A percentile compares a stretch with the other conserved stretches of the same genome.
Evolutionary conservation across 1,140 invertebrate genomes (phyloP).

Genomic region (Eumaeus atala): DNA sequence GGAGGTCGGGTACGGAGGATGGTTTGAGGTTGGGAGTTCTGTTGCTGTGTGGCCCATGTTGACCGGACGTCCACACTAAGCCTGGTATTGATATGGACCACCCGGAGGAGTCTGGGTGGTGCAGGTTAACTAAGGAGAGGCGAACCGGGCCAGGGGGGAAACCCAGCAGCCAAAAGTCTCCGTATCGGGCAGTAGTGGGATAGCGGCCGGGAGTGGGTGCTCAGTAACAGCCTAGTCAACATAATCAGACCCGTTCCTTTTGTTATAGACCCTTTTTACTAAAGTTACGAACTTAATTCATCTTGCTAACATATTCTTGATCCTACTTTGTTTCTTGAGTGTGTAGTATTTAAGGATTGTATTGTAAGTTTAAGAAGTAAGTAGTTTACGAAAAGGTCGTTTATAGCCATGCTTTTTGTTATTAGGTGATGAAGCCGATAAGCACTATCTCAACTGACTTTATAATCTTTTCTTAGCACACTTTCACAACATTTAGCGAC

Average conservation of each 20-base stretch:
- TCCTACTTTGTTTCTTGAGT: too few species aligned
- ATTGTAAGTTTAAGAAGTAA: too few species aligned
- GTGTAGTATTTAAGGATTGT: too few species aligned
- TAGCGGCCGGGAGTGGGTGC: too few species aligned
- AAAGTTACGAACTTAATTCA: too few species aligned
- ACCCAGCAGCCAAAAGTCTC: constrained; percentile 46
- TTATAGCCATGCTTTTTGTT: too few species aligned
- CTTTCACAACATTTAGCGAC: too few species aligned
- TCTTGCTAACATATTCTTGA: too few species aligned
- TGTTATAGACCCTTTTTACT: constrained; percentile 78
- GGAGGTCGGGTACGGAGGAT: constrained; percentile 89
- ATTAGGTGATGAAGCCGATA: too few species aligned
- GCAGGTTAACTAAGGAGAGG: constrained; percentile 96
- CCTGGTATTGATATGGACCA: constrained; percentile 93
- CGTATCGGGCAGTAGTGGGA: constrained; percentile 27
- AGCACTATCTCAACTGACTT: too few species aligned
- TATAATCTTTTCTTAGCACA: too few species aligned
- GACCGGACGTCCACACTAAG: constrained; percentile 91
- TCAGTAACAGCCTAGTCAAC: constrained; percentile 73
- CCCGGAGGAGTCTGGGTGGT: constrained; percentile 84
- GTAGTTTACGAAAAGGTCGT: too few species aligned
- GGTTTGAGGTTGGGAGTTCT: constrained; percentile 88
- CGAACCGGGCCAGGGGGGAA: constrained; percentile 97
- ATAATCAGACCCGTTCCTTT: constrained; percentile 77
- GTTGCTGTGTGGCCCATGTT: constrained; percentile 82